A percentile compares a stretch with the other conserved stretches of the same genome.
Evolutionary conservation across 2,797 vertebrate species (phyloP).

Genomic region (Poecilia gillii): DNA sequence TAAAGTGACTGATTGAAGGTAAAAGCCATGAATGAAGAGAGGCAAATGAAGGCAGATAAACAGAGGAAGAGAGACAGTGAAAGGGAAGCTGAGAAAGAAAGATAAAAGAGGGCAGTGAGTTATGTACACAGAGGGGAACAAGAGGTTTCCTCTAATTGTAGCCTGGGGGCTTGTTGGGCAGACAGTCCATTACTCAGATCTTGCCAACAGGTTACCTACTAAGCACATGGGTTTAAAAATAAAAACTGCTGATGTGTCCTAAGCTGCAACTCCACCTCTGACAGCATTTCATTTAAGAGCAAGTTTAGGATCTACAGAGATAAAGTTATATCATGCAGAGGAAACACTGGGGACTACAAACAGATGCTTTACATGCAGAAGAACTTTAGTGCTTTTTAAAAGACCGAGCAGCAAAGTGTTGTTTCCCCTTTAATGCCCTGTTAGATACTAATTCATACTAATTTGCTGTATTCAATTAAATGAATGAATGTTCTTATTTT

Average conservation of each 20-base stretch:
- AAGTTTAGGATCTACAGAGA: background rate
- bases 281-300: slow-evolving; percentile 24
- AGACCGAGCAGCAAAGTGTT: background rate
- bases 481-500: background rate
- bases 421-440: background rate
- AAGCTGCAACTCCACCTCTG: slow-evolving; percentile 42
- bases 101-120: slow-evolving; percentile 24
- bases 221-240: slow-evolving; percentile 62
- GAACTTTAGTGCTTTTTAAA: background rate
- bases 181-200: slow-evolving; percentile 72
- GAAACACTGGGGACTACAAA: background rate
- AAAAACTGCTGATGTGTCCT: slow-evolving; percentile 68
- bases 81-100: slow-evolving; percentile 24
- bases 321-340: background rate
- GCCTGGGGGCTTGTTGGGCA: slow-evolving; percentile 68
- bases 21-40: slow-evolving; percentile 2
- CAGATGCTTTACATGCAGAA: background rate
- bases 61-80: slow-evolving; percentile 28
- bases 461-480: background rate
- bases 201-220: slow-evolving; percentile 71
- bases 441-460: background rate
- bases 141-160: slow-evolving; percentile 71
- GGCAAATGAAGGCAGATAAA: slow-evolving; percentile 38
- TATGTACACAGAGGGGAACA: slow-evolving; percentile 51
- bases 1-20: slow-evolving; percentile 44